Conservation (phyloP, 2,797 vertebrate genomes). For the Phrynocephalus guinanensis region DNA sequence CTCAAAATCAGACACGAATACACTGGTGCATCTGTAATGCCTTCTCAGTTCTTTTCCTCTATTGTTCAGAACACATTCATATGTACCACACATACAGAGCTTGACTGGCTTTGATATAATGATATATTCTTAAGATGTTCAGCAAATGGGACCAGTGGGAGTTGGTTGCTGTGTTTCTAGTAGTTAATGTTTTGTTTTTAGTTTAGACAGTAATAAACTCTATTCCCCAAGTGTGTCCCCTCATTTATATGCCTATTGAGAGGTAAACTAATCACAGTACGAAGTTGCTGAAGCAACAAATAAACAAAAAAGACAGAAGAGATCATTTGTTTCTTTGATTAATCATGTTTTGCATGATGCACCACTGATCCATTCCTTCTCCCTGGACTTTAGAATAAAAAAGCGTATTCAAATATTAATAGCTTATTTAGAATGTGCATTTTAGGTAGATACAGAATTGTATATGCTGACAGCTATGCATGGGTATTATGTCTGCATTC, state of each 20-base stretch:
- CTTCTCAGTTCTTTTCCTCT: not conserved
- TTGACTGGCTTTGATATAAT: not conserved
- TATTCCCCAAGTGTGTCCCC: conserved; percentile 44
- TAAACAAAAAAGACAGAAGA: not conserved
- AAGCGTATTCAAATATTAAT: not conserved
- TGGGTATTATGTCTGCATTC: not conserved
- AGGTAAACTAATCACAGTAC: conserved; percentile 7
- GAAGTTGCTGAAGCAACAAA: conserved; percentile 3
- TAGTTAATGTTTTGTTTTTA: conserved; percentile 57
- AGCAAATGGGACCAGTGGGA: conserved; percentile 33
- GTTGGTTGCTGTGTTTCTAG: conserved; percentile 50
- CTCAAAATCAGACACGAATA: not conserved
- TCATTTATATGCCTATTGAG: conserved; percentile 15
- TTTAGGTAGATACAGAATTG: not conserved
- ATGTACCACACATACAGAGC: no score
- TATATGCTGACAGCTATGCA: not conserved
- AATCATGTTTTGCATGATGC: not conserved
- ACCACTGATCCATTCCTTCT: no score
- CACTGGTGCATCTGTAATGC: not conserved
- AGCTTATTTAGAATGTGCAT: not conserved
- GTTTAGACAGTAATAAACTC: conserved; percentile 41
- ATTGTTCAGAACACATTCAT: not conserved
- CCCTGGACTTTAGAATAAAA: not conserved
- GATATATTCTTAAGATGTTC: not conserved
- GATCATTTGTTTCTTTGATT: not conserved